Evolutionary conservation across 2,888 invertebrate species (phyloP).

Genomic region (Dendrolimus houi): DNA sequence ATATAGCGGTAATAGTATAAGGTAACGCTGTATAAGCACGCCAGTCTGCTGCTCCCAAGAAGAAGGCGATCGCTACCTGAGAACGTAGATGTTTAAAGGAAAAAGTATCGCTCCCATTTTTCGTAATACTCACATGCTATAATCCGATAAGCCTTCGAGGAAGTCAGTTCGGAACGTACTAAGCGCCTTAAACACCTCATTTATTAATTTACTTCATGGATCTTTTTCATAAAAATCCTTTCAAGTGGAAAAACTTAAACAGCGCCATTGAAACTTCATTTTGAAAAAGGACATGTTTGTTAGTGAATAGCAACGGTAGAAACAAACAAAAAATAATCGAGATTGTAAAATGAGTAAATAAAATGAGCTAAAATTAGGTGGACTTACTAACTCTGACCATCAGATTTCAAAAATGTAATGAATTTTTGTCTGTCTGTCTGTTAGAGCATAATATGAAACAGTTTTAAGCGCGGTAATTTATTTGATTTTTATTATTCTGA

Average conservation of each 20-base stretch:
- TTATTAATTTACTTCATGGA: not conserved
- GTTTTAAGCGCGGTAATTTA: too few relatives aligned
- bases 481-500: too few relatives aligned
- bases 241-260: not conserved
- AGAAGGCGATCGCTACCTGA: not conserved
- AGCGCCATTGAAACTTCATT: not conserved
- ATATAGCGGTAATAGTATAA: too few relatives aligned
- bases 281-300: too few relatives aligned
- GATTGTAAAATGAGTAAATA: too few relatives aligned
- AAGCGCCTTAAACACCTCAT: not conserved
- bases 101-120: not conserved
- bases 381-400: too few relatives aligned
- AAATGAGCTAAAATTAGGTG: too few relatives aligned
- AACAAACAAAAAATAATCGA: too few relatives aligned
- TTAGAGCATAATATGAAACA: too few relatives aligned
- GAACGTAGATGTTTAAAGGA: not conserved
- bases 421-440: too few relatives aligned
- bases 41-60: not conserved
- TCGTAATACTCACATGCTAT: not conserved
- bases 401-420: too few relatives aligned
- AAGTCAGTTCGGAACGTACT: not conserved
- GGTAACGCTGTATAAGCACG: not conserved
- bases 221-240: not conserved
- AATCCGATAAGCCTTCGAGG: not conserved
- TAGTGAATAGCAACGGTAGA: too few relatives aligned